Evolutionary conservation across 2,888 invertebrate species (phyloP), one percentile per base, ranked within the genome.

Genomic region (Deilephila elpenor): DNA sequence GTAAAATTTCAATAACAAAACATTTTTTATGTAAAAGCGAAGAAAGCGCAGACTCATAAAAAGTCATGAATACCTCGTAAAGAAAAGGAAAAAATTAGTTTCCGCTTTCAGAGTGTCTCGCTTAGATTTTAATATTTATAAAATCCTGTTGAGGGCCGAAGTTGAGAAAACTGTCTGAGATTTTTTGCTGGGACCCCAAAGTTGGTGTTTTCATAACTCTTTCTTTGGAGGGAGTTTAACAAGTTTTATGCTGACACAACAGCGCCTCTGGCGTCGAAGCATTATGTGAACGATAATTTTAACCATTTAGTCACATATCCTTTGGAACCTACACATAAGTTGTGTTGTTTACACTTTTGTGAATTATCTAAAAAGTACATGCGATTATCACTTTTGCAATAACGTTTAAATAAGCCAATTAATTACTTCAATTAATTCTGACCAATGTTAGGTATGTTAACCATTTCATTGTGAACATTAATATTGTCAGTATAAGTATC

Each of bases 121-220:
- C 85, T 88, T 88, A 87, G 84, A 89, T 89, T 91, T 89, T 89
- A 89, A 90, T 90, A 89, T 91, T 91, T 90, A 91, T 90, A 89
- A 91, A 90, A 89, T 88, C 85, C 84, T 85, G 88, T 89, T 88
- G 86, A 90, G 85, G 84, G 84, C 83, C 84, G 80, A 89, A 93
- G 88, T 93, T 91, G 84, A 80, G 82, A 79, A 83, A 90, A 90
- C 86, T 88, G 86, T 87, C 86, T 83, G 82, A 87, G 83, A 80
- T 88, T 91, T 91, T 80, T 91, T 89, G 84, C 81, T 81, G 80
- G 80, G 86, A 87, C 87, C 89, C 89, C 81, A 88, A 93, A 93
- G 87, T 93, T 91, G 84, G 87, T 89, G 86, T 90, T 93, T 92
- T 92, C 90, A 91, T 91, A 93, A 93, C 92, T 93, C 92, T 89